These are phyloP conservation scores for Ptilorrhoa leucosticta DNA, from an alignment of 2,113 vertebrate species.

Conservation along the genomic window DNA sequence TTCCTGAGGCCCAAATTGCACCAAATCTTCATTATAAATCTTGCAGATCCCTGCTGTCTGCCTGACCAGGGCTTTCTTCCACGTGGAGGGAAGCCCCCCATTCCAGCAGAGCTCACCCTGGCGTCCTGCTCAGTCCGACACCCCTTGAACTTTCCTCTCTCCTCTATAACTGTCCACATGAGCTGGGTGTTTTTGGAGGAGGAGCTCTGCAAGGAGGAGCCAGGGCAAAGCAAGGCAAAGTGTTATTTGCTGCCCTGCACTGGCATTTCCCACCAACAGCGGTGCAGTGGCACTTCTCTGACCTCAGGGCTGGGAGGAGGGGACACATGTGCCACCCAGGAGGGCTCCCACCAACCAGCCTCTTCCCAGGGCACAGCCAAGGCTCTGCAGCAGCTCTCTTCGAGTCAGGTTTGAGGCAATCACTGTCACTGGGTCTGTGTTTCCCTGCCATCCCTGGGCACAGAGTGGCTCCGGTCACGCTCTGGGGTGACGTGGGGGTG, in stretches of 20 bases:
- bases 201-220: neutral
- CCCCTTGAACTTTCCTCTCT: neutral
- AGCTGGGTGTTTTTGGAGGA: neutral
- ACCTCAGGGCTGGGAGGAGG: neutral
- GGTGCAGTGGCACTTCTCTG: neutral
- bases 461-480: neutral
- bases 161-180: neutral
- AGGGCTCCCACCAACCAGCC: accelerated
- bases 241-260: accelerated
- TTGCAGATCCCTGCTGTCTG: neutral
- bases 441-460: accelerated
- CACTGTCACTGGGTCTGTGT: neutral
- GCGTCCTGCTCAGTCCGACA: neutral
- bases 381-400: neutral
- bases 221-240: neutral
- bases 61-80: neutral
- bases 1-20: neutral
- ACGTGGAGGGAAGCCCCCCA: accelerated
- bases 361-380: neutral
- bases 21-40: neutral
- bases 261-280: neutral
- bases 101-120: neutral
- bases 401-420: neutral
- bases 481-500: accelerated
- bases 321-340: accelerated